Base-by-base conservation (phyloP, 2,113 vertebrate genomes). In the Malaclemys terrapin region DNA sequence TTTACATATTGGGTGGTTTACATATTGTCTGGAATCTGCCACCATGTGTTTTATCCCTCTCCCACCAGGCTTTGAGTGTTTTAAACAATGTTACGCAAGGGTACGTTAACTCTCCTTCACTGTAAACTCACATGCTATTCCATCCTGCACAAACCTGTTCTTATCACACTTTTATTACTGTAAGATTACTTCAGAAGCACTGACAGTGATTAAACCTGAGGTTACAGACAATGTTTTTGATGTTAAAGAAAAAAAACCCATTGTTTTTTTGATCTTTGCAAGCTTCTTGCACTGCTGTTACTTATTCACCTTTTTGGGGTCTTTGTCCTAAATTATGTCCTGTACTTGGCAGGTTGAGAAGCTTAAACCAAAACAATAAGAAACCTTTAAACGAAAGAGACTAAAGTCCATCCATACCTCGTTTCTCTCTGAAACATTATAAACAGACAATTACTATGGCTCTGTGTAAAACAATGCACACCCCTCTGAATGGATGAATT, bases 61-160 rank as follows among this genome's bases (percentile, higher is more conserved):
- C 57, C 35, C 80, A n/a, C 31, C 56, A 90, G 45, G 56, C 85
- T 76, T 89, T 49, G 35, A 78, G 19, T 0, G 1, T 57, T 56
- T 72, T 24, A 38, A 82, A 59, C 1, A 31, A 90, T 89, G 52
- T 3, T 4, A 69, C 14, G 53, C 2, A 47, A 49, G 42, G 2
- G 9, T 24, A 78, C 50, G 56, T 90, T 50, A 84, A 16, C 6
- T 25, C 29, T 49, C 13, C 8, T 59, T 84, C 87, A 62, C 10
- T 17, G 3, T 69, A 72, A 76, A 80, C 42, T 57, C 0, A 0
- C 2, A 5, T 0, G 1, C 10, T 89, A 9, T 49, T 89, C 94
- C 35, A 24, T 19, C 45, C 11, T 12, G 20, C 13, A 10, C 49
- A 54, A 91, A 29, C 12, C 5, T 11, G 2, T 59, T 84, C 91